These are phyloP conservation scores for Frankliniella fusca DNA, from an alignment of 2,888 invertebrate species.

Conservation along the genomic window DNA sequence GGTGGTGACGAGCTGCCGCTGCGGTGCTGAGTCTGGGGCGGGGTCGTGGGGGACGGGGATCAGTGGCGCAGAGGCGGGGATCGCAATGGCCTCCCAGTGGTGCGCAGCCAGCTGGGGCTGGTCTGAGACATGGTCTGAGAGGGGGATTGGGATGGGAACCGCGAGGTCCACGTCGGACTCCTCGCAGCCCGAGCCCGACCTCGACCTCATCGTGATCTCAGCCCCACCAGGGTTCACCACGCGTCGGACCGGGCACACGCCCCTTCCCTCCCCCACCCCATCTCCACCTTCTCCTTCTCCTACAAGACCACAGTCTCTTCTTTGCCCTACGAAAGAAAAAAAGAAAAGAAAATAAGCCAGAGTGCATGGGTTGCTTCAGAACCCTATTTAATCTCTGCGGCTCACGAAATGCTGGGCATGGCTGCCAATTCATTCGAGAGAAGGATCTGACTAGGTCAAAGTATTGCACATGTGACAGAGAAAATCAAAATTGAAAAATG, in stretches of 20 bases:
- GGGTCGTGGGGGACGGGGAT: constrained; percentile 23
- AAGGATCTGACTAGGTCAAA: not conserved
- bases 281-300: constrained; percentile 7
- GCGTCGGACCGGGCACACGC: not conserved
- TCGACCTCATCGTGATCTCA: not conserved
- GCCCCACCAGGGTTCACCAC: constrained; percentile 12
- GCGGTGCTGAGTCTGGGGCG: not conserved
- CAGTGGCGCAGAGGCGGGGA: constrained; percentile 4
- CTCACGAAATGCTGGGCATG: not conserved
- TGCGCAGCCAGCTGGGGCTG: not conserved
- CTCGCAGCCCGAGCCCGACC: not conserved
- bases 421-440: not conserved
- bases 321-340: constrained; percentile 24
- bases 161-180: not conserved
- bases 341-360: constrained; percentile 24
- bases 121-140: too few relatives aligned
- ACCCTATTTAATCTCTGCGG: not conserved
- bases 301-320: constrained; percentile 19
- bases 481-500: not conserved
- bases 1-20: constrained; percentile 14
- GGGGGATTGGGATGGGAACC: too few relatives aligned
- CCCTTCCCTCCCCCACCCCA: constrained; percentile 21
- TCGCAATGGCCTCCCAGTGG: constrained; percentile 13
- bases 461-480: not conserved
- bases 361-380: not conserved